These are phyloP conservation scores for Mellilla xanthometata DNA, from an alignment of 2,888 invertebrate genomes.

Conservation along the genomic window DNA sequence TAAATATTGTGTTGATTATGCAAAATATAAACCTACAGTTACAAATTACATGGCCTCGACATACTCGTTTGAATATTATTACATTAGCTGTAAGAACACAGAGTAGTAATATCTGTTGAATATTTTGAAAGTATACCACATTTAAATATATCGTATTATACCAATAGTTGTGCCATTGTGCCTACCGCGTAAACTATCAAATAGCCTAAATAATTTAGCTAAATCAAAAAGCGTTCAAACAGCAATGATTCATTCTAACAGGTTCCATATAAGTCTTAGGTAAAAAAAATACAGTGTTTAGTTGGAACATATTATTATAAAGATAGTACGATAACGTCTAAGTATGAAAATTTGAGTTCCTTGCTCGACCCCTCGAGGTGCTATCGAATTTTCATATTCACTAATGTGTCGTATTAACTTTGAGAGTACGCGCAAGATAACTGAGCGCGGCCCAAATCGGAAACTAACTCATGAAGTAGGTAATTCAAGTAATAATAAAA, in stretches of 20 bases:
- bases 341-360: no score
- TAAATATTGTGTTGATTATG: no score
- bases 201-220: constrained; percentile 14
- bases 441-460: no score
- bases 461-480: no score
- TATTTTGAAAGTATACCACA: constrained; percentile 4
- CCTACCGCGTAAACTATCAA: constrained; percentile 56
- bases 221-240: constrained; percentile 1
- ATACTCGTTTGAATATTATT: background rate
- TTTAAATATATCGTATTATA: constrained; percentile 24
- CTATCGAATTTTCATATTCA: no score
- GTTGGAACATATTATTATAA: no score
- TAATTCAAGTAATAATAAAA: no score
- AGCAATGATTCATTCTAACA: background rate
- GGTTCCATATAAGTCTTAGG: constrained; percentile 27
- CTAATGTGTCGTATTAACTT: no score
- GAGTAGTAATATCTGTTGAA: constrained; percentile 1
- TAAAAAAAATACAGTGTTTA: constrained; percentile 42
- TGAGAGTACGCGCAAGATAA: no score
- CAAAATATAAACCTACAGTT: background rate
- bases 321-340: no score
- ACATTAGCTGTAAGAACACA: constrained; percentile 2
- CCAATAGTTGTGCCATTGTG: constrained; percentile 72
- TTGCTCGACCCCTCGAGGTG: no score
- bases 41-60: constrained; percentile 4